Evolutionary conservation across 2,797 vertebrate genomes (phyloP).

Genomic region (Toxotes lorentzi): DNA sequence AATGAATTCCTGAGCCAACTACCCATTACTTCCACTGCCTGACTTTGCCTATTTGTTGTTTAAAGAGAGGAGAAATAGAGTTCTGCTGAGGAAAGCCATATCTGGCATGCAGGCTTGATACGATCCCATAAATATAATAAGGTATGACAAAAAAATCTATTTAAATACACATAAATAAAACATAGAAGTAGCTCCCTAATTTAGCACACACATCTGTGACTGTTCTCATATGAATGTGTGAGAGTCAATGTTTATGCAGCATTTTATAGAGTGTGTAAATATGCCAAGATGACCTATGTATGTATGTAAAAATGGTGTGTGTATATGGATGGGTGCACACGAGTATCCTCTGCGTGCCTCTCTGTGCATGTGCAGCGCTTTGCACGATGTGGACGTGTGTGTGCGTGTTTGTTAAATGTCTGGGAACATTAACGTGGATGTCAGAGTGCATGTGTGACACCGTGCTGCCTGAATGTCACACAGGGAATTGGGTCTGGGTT

Average conservation of each 20-base stretch:
- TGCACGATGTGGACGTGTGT: conserved; percentile 31
- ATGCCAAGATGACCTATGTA: conserved; percentile 65
- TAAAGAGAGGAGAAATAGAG: conserved; percentile 72
- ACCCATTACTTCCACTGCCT: conserved; percentile 82
- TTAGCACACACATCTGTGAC: conserved; percentile 40
- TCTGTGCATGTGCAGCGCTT: conserved; percentile 36
- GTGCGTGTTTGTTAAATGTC: conserved; percentile 63
- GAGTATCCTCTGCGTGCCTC: conserved; percentile 25
- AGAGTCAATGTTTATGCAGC: conserved; percentile 47
- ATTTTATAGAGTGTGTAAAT: conserved; percentile 68
- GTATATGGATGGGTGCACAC: conserved; percentile 55
- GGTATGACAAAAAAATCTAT: conserved; percentile 62
- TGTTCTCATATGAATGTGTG: conserved; percentile 37
- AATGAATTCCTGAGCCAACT: conserved; percentile 86
- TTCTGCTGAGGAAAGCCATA: conserved; percentile 74
- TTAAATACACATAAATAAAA: conserved; percentile 67
- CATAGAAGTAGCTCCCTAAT: conserved; percentile 43
- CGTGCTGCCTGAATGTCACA: conserved; percentile 70
- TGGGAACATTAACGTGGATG: conserved; percentile 61
- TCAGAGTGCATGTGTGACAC: conserved; percentile 69
- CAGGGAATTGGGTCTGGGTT: conserved; percentile 78
- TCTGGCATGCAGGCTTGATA: conserved; percentile 64
- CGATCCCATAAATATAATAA: conserved; percentile 66
- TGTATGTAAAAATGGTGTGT: conserved; percentile 51
- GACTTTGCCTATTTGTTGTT: conserved; percentile 83